These are phyloP conservation scores for Megathymus violae DNA, from an alignment of 1,140 invertebrate species.

Conservation along the genomic window DNA sequence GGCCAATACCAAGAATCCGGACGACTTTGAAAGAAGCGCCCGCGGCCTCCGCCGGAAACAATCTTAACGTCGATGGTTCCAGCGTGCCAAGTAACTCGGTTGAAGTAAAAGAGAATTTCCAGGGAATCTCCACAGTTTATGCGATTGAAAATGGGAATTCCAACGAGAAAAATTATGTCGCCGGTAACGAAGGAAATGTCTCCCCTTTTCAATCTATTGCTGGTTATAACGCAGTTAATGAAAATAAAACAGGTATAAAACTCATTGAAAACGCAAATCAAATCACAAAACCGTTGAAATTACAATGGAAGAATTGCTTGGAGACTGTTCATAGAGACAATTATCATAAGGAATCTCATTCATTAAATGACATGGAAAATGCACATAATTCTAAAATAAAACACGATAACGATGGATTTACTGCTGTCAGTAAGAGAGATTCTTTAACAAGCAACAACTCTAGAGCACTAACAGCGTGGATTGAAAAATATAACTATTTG, in stretches of 20 bases:
- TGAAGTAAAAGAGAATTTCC: conserved; percentile 64
- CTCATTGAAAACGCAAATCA: conserved; percentile 38
- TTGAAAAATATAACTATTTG: conserved; percentile 65
- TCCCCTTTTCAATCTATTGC: conserved; percentile 42
- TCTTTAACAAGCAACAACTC: conserved; percentile 49
- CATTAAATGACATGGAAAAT: conserved; percentile 48
- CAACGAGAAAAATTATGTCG: conserved; percentile 55
- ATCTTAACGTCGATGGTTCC: conserved; percentile 64
- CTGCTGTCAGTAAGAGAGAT: conserved; percentile 61
- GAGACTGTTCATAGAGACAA: conserved; percentile 56
- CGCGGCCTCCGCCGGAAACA: conserved; percentile 68
- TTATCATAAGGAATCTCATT: conserved; percentile 40
- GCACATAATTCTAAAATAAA: conserved; percentile 47
- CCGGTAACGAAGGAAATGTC: conserved; percentile 47
- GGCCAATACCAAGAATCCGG: conserved; percentile 64
- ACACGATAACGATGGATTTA: conserved; percentile 41
- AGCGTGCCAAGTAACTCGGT: conserved; percentile 43
- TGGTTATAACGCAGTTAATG: conserved; percentile 41
- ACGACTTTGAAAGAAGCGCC: conserved; percentile 64
- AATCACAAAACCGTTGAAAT: conserved; percentile 47
- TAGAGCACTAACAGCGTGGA: conserved; percentile 53
- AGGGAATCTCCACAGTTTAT: conserved; percentile 70
- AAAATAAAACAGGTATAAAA: conserved; percentile 33
- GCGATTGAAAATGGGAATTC: conserved; percentile 55
- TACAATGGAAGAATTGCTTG: conserved; percentile 71